Percentiles rank a stretch among this genome's conserved stretches.
Conservation (phyloP, 2,113 vertebrate genomes). For the Dromiciops gliroides region DNA sequence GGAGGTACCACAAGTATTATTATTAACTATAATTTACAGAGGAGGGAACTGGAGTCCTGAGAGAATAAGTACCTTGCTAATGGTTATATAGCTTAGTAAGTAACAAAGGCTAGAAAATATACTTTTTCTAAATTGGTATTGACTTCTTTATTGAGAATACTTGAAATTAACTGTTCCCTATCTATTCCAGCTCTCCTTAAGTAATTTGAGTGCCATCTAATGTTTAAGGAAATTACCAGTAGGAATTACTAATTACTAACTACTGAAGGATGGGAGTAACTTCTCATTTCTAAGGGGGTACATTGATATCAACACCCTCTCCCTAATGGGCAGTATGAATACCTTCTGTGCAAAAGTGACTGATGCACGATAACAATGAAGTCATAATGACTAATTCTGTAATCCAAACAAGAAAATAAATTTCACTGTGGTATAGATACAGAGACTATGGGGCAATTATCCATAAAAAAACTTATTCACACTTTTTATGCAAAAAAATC, state of each 20-base stretch:
- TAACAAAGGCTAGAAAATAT: not conserved
- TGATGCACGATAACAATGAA: not conserved
- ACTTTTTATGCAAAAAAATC: not conserved
- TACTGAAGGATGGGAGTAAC: not conserved
- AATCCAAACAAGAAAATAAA: not conserved
- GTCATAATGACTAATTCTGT: not conserved
- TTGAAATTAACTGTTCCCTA: not conserved
- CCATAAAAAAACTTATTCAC: not conserved
- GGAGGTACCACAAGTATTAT: not conserved
- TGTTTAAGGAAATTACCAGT: not conserved
- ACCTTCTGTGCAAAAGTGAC: not conserved
- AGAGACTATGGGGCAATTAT: not conserved
- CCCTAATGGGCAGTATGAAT: not conserved
- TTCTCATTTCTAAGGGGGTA: not conserved
- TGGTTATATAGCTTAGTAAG: not conserved
- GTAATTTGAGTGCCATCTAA: not conserved
- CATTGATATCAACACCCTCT: not conserved
- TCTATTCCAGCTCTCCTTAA: not conserved
- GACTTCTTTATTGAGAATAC: conserved; percentile 21
- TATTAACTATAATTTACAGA: not conserved
- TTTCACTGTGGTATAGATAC: not conserved
- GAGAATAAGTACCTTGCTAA: not conserved
- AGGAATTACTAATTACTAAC: not conserved
- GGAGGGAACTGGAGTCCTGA: not conserved
- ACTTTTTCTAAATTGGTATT: not conserved